These are phyloP conservation scores for Tetragonula clypearis DNA, from an alignment of 1,140 invertebrate genomes.

Conservation along the genomic window DNA sequence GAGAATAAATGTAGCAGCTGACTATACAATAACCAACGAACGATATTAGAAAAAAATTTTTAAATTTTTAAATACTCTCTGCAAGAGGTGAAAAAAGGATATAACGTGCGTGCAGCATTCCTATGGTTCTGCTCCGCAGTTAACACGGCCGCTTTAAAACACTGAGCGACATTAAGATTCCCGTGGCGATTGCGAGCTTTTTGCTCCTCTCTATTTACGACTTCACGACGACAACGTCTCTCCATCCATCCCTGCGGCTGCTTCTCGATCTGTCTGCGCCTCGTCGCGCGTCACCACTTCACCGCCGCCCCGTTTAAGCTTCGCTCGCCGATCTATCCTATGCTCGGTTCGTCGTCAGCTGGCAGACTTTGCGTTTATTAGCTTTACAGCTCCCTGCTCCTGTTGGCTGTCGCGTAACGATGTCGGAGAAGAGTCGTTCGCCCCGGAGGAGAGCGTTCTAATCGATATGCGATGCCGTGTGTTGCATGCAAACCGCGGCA, in stretches of 20 bases:
- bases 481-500: conserved; percentile 27
- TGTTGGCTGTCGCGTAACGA: neutral
- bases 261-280: neutral
- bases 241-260: neutral
- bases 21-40: too few relatives aligned
- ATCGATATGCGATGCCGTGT: conserved; percentile 51
- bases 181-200: neutral
- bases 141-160: neutral
- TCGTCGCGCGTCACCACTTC: neutral
- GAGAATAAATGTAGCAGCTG: too few relatives aligned
- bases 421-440: neutral
- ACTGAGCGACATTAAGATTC: neutral
- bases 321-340: neutral
- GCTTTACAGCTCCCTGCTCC: neutral
- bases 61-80: too few relatives aligned
- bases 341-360: neutral
- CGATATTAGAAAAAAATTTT: too few relatives aligned
- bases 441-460: conserved; percentile 4
- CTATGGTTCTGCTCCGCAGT: neutral
- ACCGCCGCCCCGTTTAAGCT: neutral
- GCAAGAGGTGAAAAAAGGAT: too few relatives aligned
- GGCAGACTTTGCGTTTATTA: conserved; percentile 7
- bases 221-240: neutral
- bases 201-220: neutral
- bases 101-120: too few relatives aligned